These are phyloP conservation scores for Mycalesis mineus DNA, from an alignment of 2,888 invertebrate species.

Conservation along the genomic window DNA sequence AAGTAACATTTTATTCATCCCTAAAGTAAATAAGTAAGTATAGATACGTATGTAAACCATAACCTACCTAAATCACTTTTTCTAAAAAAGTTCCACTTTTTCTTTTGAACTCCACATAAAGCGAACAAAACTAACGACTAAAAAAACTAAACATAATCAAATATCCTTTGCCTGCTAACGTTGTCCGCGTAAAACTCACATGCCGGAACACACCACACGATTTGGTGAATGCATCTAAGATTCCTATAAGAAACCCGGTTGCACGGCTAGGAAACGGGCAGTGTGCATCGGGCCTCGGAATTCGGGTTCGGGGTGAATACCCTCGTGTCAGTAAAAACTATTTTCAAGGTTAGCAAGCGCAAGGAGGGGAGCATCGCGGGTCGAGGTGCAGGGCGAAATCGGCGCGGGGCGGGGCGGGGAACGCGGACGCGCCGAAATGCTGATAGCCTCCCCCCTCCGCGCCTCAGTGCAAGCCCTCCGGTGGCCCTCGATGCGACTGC, in stretches of 20 bases:
- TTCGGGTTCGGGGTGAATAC: conserved; percentile 78
- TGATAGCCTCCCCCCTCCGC: conserved; percentile 56
- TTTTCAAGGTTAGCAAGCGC: conserved; percentile 75
- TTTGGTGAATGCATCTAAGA: conserved; percentile 35
- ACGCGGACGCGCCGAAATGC: conserved; percentile 73
- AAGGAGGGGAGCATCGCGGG: conserved; percentile 66
- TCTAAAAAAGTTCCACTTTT: conserved; percentile 18
- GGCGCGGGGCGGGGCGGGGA: conserved; percentile 56
- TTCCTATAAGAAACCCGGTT: conserved; percentile 55
- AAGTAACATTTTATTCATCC: no score
- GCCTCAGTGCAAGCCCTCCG: conserved; percentile 37
- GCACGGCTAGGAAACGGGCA: conserved; percentile 45
- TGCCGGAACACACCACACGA: conserved; percentile 46
- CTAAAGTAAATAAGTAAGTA: neutral
- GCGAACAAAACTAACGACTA: conserved; percentile 58
- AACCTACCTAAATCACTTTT: conserved; percentile 6
- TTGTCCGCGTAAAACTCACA: conserved; percentile 59
- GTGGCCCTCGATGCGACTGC: conserved; percentile 43
- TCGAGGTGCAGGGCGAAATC: conserved; percentile 63
- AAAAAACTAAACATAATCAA: conserved; percentile 63
- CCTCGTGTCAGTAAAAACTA: conserved; percentile 76
- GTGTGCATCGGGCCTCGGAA: conserved; percentile 68
- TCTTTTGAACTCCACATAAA: conserved; percentile 35
- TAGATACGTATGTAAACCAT: neutral
- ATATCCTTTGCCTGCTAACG: conserved; percentile 64